These are phyloP conservation scores for Australoheros facetus DNA, from an alignment of 2,797 vertebrate species.

Conservation along the genomic window DNA sequence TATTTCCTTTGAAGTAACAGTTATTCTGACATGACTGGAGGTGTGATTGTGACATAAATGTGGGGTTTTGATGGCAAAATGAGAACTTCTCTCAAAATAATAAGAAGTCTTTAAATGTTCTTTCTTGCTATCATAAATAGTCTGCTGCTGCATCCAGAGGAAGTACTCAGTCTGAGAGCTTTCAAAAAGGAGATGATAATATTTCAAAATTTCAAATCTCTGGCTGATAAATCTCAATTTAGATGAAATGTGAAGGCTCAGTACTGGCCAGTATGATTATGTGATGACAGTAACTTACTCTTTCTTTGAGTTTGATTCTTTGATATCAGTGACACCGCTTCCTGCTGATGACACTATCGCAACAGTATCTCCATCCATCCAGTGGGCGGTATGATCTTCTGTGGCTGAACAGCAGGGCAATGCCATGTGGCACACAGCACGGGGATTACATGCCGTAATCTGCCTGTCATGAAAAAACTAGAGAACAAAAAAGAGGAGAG, in stretches of 20 bases:
- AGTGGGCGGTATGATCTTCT: slow-evolving; percentile 1
- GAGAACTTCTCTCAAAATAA: background rate
- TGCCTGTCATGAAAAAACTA: slow-evolving; percentile 58
- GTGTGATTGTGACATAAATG: background rate
- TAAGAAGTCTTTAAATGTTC: background rate
- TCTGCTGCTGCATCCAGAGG: background rate
- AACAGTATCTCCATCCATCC: slow-evolving; percentile 8
- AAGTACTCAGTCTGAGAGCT: background rate
- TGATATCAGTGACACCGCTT: background rate
- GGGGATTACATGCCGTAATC: slow-evolving; percentile 73
- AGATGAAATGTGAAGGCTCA: background rate
- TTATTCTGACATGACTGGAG: background rate
- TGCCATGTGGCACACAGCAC: slow-evolving; percentile 54
- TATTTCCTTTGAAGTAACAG: slow-evolving; percentile 20
- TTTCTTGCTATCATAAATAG: background rate
- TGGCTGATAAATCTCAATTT: background rate
- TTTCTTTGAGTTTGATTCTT: background rate
- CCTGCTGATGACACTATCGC: slow-evolving; percentile 8
- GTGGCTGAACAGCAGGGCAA: slow-evolving; percentile 38
- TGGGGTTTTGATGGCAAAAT: background rate
- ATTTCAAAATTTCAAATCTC: background rate
- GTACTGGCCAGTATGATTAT: background rate
- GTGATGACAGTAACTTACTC: background rate
- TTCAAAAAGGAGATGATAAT: background rate
- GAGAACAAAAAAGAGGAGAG: slow-evolving; percentile 12